phyloP scores from a whole-genome alignment of 2,888 invertebrate species.

The Crepidodera aurea region DNA sequence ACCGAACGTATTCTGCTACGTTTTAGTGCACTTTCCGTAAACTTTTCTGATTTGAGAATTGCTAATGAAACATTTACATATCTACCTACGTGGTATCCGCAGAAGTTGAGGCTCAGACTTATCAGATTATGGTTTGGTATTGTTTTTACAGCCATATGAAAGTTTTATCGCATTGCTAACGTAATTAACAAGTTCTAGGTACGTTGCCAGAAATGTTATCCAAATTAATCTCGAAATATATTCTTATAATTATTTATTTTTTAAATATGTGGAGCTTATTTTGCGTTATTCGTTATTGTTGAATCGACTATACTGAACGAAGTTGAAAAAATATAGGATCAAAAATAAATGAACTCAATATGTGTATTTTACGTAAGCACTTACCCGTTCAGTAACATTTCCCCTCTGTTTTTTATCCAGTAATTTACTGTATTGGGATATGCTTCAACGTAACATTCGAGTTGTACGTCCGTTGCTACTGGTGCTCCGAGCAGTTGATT shows the following conservation, averaged over 20 bases:
- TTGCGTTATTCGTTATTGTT: no score
- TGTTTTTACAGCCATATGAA: neutral
- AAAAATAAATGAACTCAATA: neutral
- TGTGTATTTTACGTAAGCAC: slow-evolving; percentile 46
- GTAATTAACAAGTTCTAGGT: no score
- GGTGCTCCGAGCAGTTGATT: slow-evolving; percentile 90
- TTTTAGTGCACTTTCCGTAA: slow-evolving; percentile 14
- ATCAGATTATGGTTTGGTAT: neutral
- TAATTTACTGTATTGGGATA: slow-evolving; percentile 82
- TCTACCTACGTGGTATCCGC: neutral
- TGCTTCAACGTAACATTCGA: slow-evolving; percentile 89
- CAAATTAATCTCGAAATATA: no score
- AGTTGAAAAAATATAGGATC: neutral
- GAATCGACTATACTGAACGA: no score
- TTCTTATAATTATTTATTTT: no score
- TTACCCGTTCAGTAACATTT: slow-evolving; percentile 86
- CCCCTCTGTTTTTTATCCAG: slow-evolving; percentile 80
- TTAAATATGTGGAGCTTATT: no score
- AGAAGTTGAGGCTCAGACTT: slow-evolving; percentile 2
- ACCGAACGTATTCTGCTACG: neutral
- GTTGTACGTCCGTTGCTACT: slow-evolving; percentile 82
- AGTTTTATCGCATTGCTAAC: slow-evolving; percentile 1
- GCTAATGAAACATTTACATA: slow-evolving; percentile 13
- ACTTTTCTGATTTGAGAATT: slow-evolving; percentile 8
- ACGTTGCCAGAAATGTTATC: no score